A percentile compares a stretch with the other conserved stretches of the same genome.
phyloP scores from a whole-genome alignment of 1,140 invertebrate genomes.

The Nixonia krombeini region DNA sequence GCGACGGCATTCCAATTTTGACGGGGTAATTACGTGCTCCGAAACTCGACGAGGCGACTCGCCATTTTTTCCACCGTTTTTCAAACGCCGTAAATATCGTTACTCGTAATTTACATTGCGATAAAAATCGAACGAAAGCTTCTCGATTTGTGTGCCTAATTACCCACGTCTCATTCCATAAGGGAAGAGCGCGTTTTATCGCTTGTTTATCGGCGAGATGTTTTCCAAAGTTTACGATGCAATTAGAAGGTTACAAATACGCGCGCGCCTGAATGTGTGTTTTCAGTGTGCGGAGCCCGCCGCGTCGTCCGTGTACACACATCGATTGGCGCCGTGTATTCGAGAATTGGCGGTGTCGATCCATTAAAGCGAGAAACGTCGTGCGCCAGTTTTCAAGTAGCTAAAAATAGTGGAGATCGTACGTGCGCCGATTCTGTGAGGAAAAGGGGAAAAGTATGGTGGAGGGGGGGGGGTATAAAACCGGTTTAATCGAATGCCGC shows the following conservation, averaged over 20 bases:
- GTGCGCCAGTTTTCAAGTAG: constrained; percentile 36
- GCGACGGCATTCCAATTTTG: too few species aligned
- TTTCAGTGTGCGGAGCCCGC: constrained; percentile 35
- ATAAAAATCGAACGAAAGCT: too few species aligned
- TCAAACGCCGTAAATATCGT: too few species aligned
- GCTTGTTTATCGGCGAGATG: constrained; percentile 29
- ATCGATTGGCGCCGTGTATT: constrained; percentile 36
- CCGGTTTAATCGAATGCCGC: constrained; percentile 36
- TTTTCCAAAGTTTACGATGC: constrained; percentile 32
- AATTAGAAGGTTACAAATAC: constrained; percentile 24
- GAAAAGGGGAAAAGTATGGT: constrained; percentile 17
- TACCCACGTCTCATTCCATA: too few species aligned
- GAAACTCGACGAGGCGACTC: too few species aligned
- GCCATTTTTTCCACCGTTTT: too few species aligned
- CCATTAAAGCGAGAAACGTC: constrained; percentile 29
- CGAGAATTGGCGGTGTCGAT: constrained; percentile 30
- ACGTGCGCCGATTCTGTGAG: constrained; percentile 23
- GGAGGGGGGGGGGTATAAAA: constrained; percentile 29
- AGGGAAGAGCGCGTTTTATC: constrained; percentile 26
- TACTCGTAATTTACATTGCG: too few species aligned
- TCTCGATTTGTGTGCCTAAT: too few species aligned
- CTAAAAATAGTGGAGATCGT: constrained; percentile 27
- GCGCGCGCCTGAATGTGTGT: not conserved
- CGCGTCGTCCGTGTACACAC: constrained; percentile 16
- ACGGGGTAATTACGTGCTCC: too few species aligned